phyloP scores from a whole-genome alignment of 2,797 vertebrate genomes.

The Rhinogobio ventralis region DNA sequence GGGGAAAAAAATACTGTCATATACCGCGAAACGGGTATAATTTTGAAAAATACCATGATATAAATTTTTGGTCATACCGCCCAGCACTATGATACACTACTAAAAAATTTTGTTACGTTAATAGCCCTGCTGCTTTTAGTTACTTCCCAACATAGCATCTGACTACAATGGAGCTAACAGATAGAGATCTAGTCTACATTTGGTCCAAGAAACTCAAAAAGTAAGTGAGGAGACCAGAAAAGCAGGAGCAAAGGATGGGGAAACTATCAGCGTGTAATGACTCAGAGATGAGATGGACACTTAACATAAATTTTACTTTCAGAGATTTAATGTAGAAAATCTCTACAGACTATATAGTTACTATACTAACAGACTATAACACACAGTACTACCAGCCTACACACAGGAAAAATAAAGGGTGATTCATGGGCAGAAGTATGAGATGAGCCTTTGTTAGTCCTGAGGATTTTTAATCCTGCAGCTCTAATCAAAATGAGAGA shows the following conservation, averaged over 20 bases:
- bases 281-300: slow-evolving; percentile 6
- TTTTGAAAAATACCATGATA: too few relatives aligned
- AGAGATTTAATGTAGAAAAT: slow-evolving; percentile 11
- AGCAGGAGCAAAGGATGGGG: slow-evolving; percentile 21
- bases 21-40: too few relatives aligned
- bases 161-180: background rate
- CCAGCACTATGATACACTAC: too few relatives aligned
- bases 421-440: slow-evolving; percentile 1
- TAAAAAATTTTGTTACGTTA: background rate
- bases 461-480: slow-evolving; percentile 4
- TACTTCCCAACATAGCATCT: background rate
- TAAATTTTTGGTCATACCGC: too few relatives aligned
- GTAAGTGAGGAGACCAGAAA: background rate
- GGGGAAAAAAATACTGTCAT: too few relatives aligned
- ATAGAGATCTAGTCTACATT: background rate
- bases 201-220: background rate
- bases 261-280: slow-evolving; percentile 25
- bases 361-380: slow-evolving; percentile 1
- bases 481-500: slow-evolving; percentile 11
- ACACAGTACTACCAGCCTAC: background rate
- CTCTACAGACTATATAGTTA: slow-evolving; percentile 28
- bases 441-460: background rate
- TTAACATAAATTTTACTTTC: slow-evolving; percentile 23
- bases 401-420: background rate
- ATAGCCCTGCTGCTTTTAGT: background rate